Evolutionary conservation across 2,113 vertebrate genomes (phyloP), one percentile per base, ranked within the genome.

Genomic region (Girardinichthys multiradiatus): DNA sequence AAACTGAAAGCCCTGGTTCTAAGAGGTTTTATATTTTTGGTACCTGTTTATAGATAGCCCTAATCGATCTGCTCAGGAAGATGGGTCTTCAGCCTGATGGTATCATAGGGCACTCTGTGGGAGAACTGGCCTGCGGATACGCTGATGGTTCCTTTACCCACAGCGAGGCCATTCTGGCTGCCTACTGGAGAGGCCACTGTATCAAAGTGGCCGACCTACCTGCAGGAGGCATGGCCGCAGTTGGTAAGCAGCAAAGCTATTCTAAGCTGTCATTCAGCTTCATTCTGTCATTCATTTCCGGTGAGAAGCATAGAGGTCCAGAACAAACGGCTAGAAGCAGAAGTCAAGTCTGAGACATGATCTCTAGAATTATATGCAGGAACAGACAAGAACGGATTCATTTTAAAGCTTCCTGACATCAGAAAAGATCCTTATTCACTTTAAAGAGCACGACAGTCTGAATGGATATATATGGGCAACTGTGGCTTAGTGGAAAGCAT

Each of bases 111-210:
- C 98, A 99, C 87, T 99, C 98, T 0, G 95, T 99, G 39, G 98
- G 98, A 12, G 98, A 99, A 83, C 81, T 99, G 67, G 96, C 97
- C 67, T 99, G 98, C n/a, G 96, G 96, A 73, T 99, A 99, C 0
- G 98, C 97, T 0, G 98, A 99, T 5, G 91, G 95, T 62, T 99
- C 96, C 64, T 85, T 98, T 27, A 96, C 93, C 35, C 98, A 96
- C 4, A 87, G 87, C 3, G 98, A 99, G 88, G 96, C 93, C 2
- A 67, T 99, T 76, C 95, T 97, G 1, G 91, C 96, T 0, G 96
- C 98, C 17, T 99, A 99, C 57, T 99, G 98, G 98, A 94, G 98
- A 45, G 98, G 98, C 1, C 90, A 93, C 39, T 97, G 96, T 1
- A 96, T 99, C 90, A 97, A 95, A 84, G 98, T 98, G 42, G 95